phyloP scores from a whole-genome alignment of 1,140 invertebrate genomes.

The Camponotus vicinus region DNA sequence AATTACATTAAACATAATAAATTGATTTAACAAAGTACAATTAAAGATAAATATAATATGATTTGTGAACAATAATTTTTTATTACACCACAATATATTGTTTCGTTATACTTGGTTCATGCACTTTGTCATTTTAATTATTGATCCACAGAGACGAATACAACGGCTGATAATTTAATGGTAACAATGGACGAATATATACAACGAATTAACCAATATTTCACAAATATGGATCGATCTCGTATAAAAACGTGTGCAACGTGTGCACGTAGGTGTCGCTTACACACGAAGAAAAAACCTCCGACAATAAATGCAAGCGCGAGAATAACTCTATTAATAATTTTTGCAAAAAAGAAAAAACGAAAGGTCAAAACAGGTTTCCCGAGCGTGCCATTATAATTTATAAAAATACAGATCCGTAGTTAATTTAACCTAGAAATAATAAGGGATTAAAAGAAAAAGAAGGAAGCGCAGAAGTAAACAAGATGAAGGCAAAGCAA shows the following conservation, averaged over 20 bases:
- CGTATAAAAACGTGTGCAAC: background rate
- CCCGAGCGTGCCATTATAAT: background rate
- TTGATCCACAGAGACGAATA: background rate
- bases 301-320: background rate
- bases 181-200: background rate
- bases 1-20: conserved; percentile 8
- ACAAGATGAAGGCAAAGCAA: background rate
- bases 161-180: conserved; percentile 1
- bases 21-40: background rate
- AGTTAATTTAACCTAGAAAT: background rate
- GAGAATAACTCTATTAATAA: conserved; percentile 36
- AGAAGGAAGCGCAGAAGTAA: background rate
- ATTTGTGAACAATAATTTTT: conserved; percentile 13
- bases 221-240: conserved; percentile 21
- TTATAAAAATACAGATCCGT: conserved; percentile 27
- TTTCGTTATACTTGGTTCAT: background rate
- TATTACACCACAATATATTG: background rate
- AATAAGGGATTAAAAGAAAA: no score
- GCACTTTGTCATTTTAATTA: background rate
- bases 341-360: background rate
- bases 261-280: background rate
- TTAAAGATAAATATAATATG: background rate
- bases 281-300: background rate
- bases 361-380: conserved; percentile 31
- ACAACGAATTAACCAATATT: conserved; percentile 25